Evolutionary conservation across 1,140 invertebrate species (phyloP).

Genomic region (Tetranychus cinnabarinus): DNA sequence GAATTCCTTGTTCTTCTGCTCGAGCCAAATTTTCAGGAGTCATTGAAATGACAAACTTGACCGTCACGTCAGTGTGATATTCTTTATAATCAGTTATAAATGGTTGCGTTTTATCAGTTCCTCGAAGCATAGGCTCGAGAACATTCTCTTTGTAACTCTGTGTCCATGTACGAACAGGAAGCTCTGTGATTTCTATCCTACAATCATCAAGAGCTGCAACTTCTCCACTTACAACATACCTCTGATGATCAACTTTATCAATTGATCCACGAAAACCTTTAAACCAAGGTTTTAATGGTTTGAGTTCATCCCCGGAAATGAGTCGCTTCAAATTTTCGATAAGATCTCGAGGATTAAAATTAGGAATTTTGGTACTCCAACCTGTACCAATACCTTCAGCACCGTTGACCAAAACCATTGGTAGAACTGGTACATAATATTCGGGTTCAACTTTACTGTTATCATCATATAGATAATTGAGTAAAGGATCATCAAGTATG

Average conservation of each 20-base stretch:
- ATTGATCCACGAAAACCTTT: slow-evolving; percentile 74
- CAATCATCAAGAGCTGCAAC: slow-evolving; percentile 51
- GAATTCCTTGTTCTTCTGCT: slow-evolving; percentile 59
- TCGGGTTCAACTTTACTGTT: slow-evolving; percentile 77
- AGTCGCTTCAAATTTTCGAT: slow-evolving; percentile 57
- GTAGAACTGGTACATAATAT: slow-evolving; percentile 84
- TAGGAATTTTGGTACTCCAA: slow-evolving; percentile 94
- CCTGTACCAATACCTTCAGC: slow-evolving; percentile 96
- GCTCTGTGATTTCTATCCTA: slow-evolving; percentile 74
- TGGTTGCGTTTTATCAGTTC: slow-evolving; percentile 51
- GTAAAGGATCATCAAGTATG: slow-evolving; percentile 60
- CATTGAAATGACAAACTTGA: slow-evolving; percentile 68
- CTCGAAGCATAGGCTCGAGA: slow-evolving; percentile 60
- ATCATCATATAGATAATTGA: slow-evolving; percentile 77
- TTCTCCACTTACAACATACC: slow-evolving; percentile 61
- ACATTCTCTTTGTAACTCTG: slow-evolving; percentile 88
- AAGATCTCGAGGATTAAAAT: slow-evolving; percentile 82
- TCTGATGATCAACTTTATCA: slow-evolving; percentile 42
- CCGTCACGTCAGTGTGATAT: slow-evolving; percentile 83
- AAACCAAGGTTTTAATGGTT: slow-evolving; percentile 65
- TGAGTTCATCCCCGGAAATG: slow-evolving; percentile 53
- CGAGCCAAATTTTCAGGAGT: slow-evolving; percentile 48
- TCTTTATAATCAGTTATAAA: slow-evolving; percentile 63
- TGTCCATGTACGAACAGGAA: slow-evolving; percentile 84
- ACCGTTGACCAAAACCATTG: slow-evolving; percentile 90